A percentile compares a stretch with the other conserved stretches of the same genome.
phyloP scores from a whole-genome alignment of 2,113 vertebrate species.

The Psilopogon haemacephalus region DNA sequence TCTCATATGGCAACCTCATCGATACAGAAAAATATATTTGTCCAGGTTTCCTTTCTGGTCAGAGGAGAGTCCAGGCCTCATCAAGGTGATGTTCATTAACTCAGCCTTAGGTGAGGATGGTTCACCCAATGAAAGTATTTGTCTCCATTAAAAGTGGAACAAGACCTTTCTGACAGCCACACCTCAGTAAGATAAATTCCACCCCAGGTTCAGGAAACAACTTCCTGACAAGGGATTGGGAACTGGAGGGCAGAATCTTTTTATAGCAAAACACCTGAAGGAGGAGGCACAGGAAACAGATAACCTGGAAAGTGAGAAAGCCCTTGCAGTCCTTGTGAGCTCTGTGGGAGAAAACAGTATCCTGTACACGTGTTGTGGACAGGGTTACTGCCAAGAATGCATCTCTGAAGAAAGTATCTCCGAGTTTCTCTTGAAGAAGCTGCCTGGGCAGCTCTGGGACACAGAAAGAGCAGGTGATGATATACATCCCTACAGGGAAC shows the following conservation, averaged over 20 bases:
- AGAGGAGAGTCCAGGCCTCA: background rate
- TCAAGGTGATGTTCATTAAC: too few relatives aligned
- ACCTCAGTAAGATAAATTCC: background rate
- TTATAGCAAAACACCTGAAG: background rate
- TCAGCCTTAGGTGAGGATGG: background rate
- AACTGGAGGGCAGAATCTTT: background rate
- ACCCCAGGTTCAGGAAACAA: background rate
- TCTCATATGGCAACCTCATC: background rate
- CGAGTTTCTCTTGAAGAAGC: background rate
- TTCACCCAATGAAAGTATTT: background rate
- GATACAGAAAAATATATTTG: background rate
- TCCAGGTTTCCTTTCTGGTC: background rate
- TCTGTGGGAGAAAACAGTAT: background rate
- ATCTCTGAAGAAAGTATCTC: background rate
- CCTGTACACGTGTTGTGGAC: background rate
- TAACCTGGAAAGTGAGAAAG: background rate
- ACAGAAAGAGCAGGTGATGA: background rate
- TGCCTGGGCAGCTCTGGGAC: background rate
- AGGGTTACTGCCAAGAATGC: accelerated
- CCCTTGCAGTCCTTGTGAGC: background rate
- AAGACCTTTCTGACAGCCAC: background rate
- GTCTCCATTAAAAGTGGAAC: background rate
- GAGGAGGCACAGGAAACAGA: background rate
- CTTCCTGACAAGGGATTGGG: background rate
- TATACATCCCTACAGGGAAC: accelerated